A percentile compares a stretch with the other conserved stretches of the same genome.
Evolutionary conservation across 2,888 invertebrate species (phyloP).

Genomic region (Drosophila paracracens): DNA sequence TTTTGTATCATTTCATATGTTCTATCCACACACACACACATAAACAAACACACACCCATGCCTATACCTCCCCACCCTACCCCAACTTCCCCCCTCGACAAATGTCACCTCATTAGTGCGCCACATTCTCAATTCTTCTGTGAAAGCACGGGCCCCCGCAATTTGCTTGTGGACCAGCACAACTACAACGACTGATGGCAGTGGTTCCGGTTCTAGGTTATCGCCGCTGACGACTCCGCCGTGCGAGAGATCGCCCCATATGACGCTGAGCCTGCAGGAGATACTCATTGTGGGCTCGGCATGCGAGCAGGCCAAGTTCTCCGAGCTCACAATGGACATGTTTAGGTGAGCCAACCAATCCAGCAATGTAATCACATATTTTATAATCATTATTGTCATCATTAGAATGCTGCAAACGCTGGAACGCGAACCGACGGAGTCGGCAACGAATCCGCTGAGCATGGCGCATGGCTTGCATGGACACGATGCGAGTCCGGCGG

Average conservation of each 20-base stretch:
- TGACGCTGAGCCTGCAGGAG: slow-evolving; percentile 95
- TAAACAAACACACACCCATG: slow-evolving; percentile 35
- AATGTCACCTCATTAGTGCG: slow-evolving; percentile 82
- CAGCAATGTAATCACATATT: no score
- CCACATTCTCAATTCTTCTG: slow-evolving; percentile 85
- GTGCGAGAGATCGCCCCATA: slow-evolving; percentile 93
- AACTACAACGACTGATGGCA: slow-evolving; percentile 84
- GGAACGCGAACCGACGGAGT: slow-evolving; percentile 95
- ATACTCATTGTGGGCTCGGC: slow-evolving; percentile 97
- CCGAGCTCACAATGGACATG: slow-evolving; percentile 99
- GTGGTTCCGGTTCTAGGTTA: slow-evolving; percentile 88
- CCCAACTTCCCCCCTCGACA: slow-evolving; percentile 9
- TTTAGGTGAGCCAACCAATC: slow-evolving; percentile 86
- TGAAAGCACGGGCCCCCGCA: slow-evolving; percentile 86
- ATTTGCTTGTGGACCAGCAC: slow-evolving; percentile 83
- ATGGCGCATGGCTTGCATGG: slow-evolving; percentile 85
- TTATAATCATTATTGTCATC: background rate
- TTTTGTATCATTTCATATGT: slow-evolving; percentile 50
- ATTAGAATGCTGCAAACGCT: slow-evolving; percentile 95
- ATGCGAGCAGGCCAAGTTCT: slow-evolving; percentile 97
- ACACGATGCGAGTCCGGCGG: slow-evolving; percentile 85
- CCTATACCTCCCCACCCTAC: slow-evolving; percentile 10
- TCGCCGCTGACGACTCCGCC: slow-evolving; percentile 94
- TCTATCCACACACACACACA: slow-evolving; percentile 28
- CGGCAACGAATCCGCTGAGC: slow-evolving; percentile 88